Evolutionary conservation across 2,888 invertebrate genomes (phyloP), one percentile per base, ranked within the genome.

Genomic region (Siphlonurus alternatus): DNA sequence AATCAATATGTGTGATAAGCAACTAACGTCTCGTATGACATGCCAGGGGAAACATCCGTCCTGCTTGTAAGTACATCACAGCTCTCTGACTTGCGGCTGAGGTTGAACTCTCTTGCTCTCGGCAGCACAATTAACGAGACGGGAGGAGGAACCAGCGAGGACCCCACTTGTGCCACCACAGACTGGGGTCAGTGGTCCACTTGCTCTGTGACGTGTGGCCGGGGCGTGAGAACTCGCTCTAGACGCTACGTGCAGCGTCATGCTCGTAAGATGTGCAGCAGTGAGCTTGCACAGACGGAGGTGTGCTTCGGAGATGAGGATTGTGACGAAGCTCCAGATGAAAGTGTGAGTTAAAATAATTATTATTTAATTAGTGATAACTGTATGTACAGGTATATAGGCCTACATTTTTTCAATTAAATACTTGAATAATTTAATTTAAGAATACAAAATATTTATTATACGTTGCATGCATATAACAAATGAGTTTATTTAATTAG

Each of bases 191-290:
- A 75, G 24, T 79, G 79, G 79, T 75, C 76, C 2, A 72, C 76
- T 7, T 79, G 79, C 70, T 75, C 76, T 2, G 76, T 73, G 2
- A 75, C 76, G 1, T 79, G 79, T 67, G 79, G 79, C 54, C 75
- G 75, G 65, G 76, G 77, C 2, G 70, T 72, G 2, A 83, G 87
- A 66, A 84, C 85, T 0, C 81, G 89, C 64, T 81, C 84, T 10
- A 78, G 92, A 0, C 81, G 82, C 69, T 89, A 86, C 74, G 74
- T 64, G 19, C 59, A 60, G n/a, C 23, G 64, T 2, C 53, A 24
- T 0, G 64, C 53, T 2, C 59, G 61, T 15, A 64, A 64, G 25
- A 64, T 24, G 23, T 64, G 64, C 24, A 64, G 53, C 10, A 10
- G 15, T 10, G 56, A 56, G 25, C 67, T 75, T 61, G 67, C 68